These are phyloP conservation scores for Podabrus alpinus DNA, from an alignment of 2,888 invertebrate species.

Conservation along the genomic window DNA sequence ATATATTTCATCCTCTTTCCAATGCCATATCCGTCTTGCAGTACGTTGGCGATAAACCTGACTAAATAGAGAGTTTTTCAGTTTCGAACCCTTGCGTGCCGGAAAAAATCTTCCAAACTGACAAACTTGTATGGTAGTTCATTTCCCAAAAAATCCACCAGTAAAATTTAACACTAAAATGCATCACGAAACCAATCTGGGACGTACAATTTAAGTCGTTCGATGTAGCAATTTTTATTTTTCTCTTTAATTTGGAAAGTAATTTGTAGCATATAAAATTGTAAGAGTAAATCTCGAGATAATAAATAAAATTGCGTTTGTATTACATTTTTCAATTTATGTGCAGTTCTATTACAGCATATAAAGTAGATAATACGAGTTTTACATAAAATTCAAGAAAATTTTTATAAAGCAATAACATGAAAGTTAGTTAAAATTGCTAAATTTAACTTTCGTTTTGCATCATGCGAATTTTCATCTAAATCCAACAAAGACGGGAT, in stretches of 20 bases:
- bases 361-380: neutral
- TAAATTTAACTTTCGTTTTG: neutral
- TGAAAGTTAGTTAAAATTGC: neutral
- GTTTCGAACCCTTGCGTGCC: neutral
- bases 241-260: neutral
- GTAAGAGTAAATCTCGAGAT: neutral
- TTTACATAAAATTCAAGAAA: neutral
- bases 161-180: neutral
- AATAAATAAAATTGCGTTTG: constrained; percentile 19
- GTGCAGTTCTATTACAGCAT: constrained; percentile 2
- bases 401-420: neutral
- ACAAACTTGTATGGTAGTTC: neutral
- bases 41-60: too few relatives aligned
- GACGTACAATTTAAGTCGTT: neutral
- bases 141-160: neutral
- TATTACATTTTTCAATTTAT: constrained; percentile 13
- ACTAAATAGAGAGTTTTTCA: neutral
- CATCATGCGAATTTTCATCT: neutral
- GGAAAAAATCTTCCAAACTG: neutral
- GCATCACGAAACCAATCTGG: neutral
- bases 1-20: neutral
- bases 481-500: constrained; percentile 19
- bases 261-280: neutral
- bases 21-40: neutral
- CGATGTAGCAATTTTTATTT: neutral